Base-by-base conservation (phyloP, 35 echinoderm and acorn worm species). In the Nesometra sesokonis region DNA sequence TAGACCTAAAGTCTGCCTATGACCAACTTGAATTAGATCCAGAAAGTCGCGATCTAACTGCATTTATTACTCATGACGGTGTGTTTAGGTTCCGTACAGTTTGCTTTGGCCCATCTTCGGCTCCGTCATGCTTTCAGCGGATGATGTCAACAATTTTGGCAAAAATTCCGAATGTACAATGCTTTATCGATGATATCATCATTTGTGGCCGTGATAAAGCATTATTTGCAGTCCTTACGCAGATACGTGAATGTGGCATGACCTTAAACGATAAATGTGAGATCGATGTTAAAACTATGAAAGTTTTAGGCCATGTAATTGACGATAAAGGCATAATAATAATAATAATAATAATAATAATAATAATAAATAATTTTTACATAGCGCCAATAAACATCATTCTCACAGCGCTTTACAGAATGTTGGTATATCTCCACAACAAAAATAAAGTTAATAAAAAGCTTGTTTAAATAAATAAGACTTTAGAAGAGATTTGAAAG, bases 31-130 rank as follows among this genome's bases (percentile, higher is more conserved):
- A 90, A 19, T 88, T 93, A 5, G 35, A 78, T 57, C 77, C 85
- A 32, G 84, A 89, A 3, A 89, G 82, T 83, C 78, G 87, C 7
- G 80, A 87, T 35, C 38, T 93, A n/a, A 91, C 89, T 19, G 35
- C 90, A 35, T 95, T 91, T 78, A 87, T 92, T 39, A 92, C 89
- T 11, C 93, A 95, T 82, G 52, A 80, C 67, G 89, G 90, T 31
- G n/a, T 89, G 5, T 91, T 47, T 37, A 83, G 77, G 9, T 94
- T 84, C 33, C 79, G 87, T 36, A n/a, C 82, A 33, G 86, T 94
- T 47, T 91, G 89, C 34, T 91, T 91, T 40, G 89, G 93, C 8
- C 77, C 88, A 37, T 86, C 93, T 29, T 91, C 87, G 39, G 89
- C 86, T 9, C 93, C 93, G 31, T 67, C 86, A 15, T 86, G 46